Base-by-base conservation (phyloP, 2,888 invertebrate genomes). In the Meliscaeva auricollis region DNA sequence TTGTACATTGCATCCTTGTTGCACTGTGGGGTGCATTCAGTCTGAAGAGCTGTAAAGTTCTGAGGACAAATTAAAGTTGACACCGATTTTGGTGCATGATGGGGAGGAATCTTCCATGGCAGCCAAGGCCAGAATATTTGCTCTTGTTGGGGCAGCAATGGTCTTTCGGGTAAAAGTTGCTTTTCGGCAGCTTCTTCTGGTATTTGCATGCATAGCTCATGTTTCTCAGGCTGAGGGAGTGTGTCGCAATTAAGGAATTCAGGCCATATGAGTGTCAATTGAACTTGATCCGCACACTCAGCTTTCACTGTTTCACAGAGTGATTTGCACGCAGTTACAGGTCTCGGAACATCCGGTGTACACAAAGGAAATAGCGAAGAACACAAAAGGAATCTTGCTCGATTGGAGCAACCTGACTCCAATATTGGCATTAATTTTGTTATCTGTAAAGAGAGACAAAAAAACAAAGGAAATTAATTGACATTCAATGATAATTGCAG, bases 351-450 rank as follows among this genome's bases (percentile, higher is more conserved):
- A 91, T 97, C 96, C 90, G 96, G 96, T 35, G 97, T 97, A 92
- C 98, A 98, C 91, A 98, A 96, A 44, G 98, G 98, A 9, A 97
- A 96, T 92, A 97, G 97, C 69, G 98, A 96, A 15, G 97, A 96
- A 93, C 98, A 98, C 83, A 98, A 94, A 90, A 98, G 96, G 92
- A 98, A 96, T 88, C 96, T 94, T 50, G 97, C 94, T 90, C 97
- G 96, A 76, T 94, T 93, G 4, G 97, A 97, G 91, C 98, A 98
- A 68, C 96, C 95, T 89, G 95, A 95, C 88, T 96, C 94, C 72
- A 97, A 94, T 81, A 97, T 93, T 0, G 95, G 95, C 89, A 95
- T 93, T 92, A 96, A 95, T 83, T 94, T 93, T 83, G 94, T 92
- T 91, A 96, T 94, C 96, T 96, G 95, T 22, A 95, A 94, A 88